Evolutionary conservation across 2,888 invertebrate genomes (phyloP).

Genomic region (Odontomyia ornata): DNA sequence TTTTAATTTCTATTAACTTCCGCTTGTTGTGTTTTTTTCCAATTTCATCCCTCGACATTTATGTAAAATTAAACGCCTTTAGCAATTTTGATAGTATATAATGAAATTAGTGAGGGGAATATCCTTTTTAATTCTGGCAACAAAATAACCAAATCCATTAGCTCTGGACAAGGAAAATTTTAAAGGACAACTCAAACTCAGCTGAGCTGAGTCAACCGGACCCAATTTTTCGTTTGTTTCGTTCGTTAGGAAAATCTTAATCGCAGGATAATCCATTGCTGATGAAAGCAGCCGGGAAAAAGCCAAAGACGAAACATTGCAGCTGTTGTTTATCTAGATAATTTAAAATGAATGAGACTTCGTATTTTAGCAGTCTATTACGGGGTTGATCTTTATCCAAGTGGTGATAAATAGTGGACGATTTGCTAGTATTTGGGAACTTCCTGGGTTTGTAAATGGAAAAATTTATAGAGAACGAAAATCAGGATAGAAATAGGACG

Average conservation of each 20-base stretch:
- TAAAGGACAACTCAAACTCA: no score
- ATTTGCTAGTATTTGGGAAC: constrained; percentile 7
- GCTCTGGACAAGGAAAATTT: no score
- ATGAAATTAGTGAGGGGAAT: no score
- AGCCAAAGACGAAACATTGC: not conserved
- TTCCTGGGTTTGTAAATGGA: not conserved
- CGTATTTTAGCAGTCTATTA: constrained; percentile 49
- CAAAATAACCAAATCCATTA: no score
- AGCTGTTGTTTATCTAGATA: constrained; percentile 48
- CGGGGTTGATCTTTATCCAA: constrained; percentile 48
- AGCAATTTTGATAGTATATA: no score
- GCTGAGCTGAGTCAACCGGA: no score
- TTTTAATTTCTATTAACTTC: no score
- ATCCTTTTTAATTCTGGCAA: no score
- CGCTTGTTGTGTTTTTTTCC: no score
- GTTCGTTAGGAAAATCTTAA: not conserved
- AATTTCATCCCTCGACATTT: no score
- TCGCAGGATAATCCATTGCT: not conserved
- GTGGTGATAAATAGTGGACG: constrained; percentile 45
- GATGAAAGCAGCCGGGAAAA: not conserved
- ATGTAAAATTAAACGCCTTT: no score
- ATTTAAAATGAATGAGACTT: constrained; percentile 48
- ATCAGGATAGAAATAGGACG: not conserved
- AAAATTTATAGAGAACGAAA: not conserved
- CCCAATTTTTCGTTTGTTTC: not conserved